Conservation (phyloP, 2,113 vertebrate genomes). For the Phrynocephalus versicolor region DNA sequence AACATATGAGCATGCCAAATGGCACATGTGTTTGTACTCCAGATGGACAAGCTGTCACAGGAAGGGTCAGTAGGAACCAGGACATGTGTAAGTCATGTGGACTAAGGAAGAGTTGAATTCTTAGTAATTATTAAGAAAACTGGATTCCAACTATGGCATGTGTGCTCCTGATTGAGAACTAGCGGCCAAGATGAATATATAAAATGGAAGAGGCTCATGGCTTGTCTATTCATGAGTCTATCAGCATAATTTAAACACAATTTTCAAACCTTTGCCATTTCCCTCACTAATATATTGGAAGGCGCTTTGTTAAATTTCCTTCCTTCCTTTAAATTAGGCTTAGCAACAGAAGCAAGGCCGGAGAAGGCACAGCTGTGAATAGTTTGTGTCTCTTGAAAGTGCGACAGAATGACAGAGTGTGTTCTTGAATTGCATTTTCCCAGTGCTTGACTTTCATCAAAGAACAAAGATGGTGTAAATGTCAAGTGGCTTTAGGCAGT, state of each 20-base stretch:
- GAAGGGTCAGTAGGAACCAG: too few species aligned
- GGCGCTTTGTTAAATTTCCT: rapidly evolving
- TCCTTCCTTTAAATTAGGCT: conserved; percentile 2
- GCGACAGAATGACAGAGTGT: not conserved
- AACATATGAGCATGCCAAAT: too few species aligned
- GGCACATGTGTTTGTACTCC: too few species aligned
- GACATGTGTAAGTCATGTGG: too few species aligned
- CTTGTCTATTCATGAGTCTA: not conserved
- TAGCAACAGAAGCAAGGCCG: not conserved
- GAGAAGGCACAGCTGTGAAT: not conserved
- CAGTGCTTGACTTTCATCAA: conserved; percentile 12
- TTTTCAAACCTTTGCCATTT: not conserved
- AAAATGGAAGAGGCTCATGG: not conserved
- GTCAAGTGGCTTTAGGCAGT: conserved; percentile 8
- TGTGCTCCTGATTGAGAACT: too few species aligned
- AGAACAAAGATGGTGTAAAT: conserved; percentile 17
- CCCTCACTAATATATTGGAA: not conserved
- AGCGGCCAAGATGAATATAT: too few species aligned
- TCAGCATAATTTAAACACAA: not conserved
- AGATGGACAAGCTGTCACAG: too few species aligned
- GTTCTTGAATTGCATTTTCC: conserved; percentile 6
- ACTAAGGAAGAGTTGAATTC: too few species aligned
- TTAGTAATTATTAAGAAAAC: too few species aligned
- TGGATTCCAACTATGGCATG: too few species aligned
- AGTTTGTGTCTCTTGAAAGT: not conserved